Percentiles rank a stretch among this genome's conserved stretches.
These are phyloP conservation scores for Trypoxylon attenuatum DNA, from an alignment of 2,888 invertebrate species.

Conservation along the genomic window DNA sequence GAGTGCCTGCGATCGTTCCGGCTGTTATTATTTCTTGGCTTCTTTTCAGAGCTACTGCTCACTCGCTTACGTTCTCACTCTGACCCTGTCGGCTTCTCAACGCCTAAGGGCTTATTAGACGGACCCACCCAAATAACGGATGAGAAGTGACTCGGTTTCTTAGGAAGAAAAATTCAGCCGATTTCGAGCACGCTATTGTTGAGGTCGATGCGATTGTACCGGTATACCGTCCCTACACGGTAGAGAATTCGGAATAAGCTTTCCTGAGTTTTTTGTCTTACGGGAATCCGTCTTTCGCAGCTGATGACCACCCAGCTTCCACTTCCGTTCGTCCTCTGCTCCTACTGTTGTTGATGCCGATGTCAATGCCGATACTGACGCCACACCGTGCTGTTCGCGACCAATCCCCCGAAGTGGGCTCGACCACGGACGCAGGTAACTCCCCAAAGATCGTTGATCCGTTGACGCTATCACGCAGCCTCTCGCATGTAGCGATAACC, in stretches of 20 bases:
- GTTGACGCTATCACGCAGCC: slow-evolving; percentile 68
- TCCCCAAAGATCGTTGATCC: slow-evolving; percentile 52
- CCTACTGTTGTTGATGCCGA: neutral
- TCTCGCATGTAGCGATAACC: slow-evolving; percentile 67
- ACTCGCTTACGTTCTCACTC: slow-evolving; percentile 1
- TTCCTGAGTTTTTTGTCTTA: too few species aligned
- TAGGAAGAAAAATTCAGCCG: too few species aligned
- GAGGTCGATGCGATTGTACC: too few species aligned
- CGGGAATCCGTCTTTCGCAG: too few species aligned
- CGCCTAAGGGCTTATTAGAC: slow-evolving; percentile 3
- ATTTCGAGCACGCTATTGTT: too few species aligned
- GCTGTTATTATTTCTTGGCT: slow-evolving; percentile 16
- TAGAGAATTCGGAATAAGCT: too few species aligned
- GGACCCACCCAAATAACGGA: too few species aligned
- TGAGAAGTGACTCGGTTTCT: too few species aligned
- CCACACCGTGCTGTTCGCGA: neutral
- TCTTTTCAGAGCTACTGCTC: neutral
- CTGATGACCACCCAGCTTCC: too few species aligned
- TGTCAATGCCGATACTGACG: neutral
- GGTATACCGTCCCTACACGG: too few species aligned
- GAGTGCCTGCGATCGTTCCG: slow-evolving; percentile 11
- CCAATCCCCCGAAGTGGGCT: slow-evolving; percentile 16
- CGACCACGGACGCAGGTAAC: slow-evolving; percentile 48
- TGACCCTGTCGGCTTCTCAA: slow-evolving; percentile 2
- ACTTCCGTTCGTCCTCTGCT: too few species aligned